Conservation (phyloP, 2,797 vertebrate genomes). For the Phalloptychus januarius region DNA sequence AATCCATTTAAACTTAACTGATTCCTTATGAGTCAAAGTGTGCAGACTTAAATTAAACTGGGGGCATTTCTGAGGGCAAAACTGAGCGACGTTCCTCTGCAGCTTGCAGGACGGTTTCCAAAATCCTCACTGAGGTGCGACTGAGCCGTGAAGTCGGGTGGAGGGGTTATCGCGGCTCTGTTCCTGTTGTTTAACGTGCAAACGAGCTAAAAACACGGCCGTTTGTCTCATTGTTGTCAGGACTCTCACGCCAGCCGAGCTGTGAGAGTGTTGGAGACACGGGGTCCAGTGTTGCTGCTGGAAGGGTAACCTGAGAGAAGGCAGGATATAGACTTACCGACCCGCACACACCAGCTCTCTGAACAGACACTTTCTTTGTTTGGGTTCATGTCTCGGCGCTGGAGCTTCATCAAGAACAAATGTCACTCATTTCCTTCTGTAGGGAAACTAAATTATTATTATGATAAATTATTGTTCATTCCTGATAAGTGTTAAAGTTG, state of each 20-base stretch:
- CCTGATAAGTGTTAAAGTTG: not conserved
- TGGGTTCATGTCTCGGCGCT: slow-evolving; percentile 13
- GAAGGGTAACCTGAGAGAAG: slow-evolving; percentile 50
- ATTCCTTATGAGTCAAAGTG: not conserved
- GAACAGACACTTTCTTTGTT: slow-evolving; percentile 48
- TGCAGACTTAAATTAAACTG: not conserved
- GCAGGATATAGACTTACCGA: slow-evolving; percentile 33
- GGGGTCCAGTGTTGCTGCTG: slow-evolving; percentile 38
- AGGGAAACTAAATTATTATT: not conserved
- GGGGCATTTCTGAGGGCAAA: not conserved
- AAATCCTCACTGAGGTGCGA: slow-evolving; percentile 37
- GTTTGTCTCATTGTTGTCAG: not conserved
- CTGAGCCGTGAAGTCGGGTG: not conserved
- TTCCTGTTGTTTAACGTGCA: slow-evolving; percentile 8
- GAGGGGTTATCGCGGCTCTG: not conserved
- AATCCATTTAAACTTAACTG: not conserved
- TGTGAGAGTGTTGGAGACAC: not conserved
- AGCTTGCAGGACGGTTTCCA: not conserved
- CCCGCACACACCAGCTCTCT: slow-evolving; percentile 8
- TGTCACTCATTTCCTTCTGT: not conserved
- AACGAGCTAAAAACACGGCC: not conserved
- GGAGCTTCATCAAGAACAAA: slow-evolving; percentile 21
- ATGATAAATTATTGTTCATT: not conserved
- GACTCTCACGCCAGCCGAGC: not conserved
- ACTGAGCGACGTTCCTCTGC: not conserved